Evolutionary conservation across 2,797 vertebrate species (phyloP).

Genomic region (Siniperca scherzeri): DNA sequence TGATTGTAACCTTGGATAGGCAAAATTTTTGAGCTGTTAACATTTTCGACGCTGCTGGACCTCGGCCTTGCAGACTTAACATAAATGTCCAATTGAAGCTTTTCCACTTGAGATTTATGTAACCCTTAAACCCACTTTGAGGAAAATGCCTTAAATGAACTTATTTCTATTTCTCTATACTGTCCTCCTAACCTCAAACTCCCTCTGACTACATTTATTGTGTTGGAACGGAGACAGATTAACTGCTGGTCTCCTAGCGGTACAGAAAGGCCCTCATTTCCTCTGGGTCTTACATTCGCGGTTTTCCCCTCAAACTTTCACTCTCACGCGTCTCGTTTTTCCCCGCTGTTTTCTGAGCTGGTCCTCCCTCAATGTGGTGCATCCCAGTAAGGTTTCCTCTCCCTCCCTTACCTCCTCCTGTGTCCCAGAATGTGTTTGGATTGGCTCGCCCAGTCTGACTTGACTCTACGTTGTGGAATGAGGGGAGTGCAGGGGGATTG

Average conservation of each 20-base stretch:
- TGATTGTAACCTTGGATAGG: constrained; percentile 44
- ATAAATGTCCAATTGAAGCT: constrained; percentile 64
- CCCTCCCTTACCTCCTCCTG: constrained; percentile 66
- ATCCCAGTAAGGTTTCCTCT: constrained; percentile 73
- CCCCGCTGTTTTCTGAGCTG: constrained; percentile 74
- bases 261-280: constrained; percentile 79
- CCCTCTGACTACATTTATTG: constrained; percentile 60
- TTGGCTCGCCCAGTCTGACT: constrained; percentile 71
- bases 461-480: constrained; percentile 22
- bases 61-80: constrained; percentile 47
- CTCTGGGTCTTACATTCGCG: constrained; percentile 66
- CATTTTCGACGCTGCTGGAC: constrained; percentile 46
- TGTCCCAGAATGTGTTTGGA: constrained; percentile 79
- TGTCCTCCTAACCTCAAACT: constrained; percentile 54
- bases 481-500: constrained; percentile 45
- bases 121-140: constrained; percentile 66
- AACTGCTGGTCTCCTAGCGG: constrained; percentile 71
- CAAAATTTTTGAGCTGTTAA: constrained; percentile 47
- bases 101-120: constrained; percentile 71
- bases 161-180: constrained; percentile 57
- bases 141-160: constrained; percentile 63
- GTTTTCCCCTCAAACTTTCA: constrained; percentile 71
- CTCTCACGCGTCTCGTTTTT: constrained; percentile 85
- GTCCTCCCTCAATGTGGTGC: constrained; percentile 61
- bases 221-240: constrained; percentile 73